Evolutionary conservation across 2,113 vertebrate species (phyloP).

Genomic region (Mastomys natalensis): DNA sequence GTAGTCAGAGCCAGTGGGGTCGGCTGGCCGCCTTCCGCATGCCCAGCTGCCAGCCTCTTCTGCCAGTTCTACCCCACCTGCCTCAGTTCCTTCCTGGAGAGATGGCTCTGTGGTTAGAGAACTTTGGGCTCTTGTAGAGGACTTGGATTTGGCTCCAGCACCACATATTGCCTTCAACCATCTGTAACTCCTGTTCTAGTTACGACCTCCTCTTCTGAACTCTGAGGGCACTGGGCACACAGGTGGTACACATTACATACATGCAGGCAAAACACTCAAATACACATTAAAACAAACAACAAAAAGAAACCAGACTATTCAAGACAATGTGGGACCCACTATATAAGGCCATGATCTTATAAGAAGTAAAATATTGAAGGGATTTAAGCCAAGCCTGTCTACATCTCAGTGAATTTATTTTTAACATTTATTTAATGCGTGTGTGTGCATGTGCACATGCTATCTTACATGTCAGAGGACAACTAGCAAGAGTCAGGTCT

Average conservation of each 20-base stretch:
- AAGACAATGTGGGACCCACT: neutral
- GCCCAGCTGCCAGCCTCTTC: neutral
- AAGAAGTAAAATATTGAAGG: neutral
- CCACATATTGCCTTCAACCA: neutral
- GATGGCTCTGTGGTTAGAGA: neutral
- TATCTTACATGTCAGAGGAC: neutral
- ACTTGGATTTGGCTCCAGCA: neutral
- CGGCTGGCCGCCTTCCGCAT: neutral
- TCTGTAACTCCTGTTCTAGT: neutral
- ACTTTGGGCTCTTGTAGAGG: neutral
- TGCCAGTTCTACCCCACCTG: neutral
- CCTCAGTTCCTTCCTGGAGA: neutral
- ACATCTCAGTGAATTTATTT: neutral
- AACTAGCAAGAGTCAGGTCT: neutral
- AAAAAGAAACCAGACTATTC: neutral
- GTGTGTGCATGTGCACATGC: fast-evolving
- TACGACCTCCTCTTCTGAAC: neutral
- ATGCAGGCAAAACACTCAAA: neutral
- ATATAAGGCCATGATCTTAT: neutral
- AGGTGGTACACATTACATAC: neutral
- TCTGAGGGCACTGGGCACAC: neutral
- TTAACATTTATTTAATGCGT: neutral
- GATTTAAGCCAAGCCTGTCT: neutral
- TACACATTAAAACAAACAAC: neutral
- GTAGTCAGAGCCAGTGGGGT: neutral